phyloP scores from a whole-genome alignment of 2,113 vertebrate species.

The Rafetus swinhoei region DNA sequence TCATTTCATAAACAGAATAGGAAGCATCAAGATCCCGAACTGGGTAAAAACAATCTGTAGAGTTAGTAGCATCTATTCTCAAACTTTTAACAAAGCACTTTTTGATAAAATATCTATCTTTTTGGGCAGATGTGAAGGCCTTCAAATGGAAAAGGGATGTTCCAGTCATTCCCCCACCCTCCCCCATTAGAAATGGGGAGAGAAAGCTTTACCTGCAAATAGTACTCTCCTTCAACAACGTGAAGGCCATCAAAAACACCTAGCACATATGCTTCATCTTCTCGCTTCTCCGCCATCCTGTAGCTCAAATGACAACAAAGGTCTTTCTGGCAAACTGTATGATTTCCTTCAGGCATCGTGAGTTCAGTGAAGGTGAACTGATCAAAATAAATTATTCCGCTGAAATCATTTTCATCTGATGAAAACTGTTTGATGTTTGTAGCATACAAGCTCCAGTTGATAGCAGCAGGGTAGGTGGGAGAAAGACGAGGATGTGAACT shows the following conservation, averaged over 20 bases:
- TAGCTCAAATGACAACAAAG: conserved; percentile 78
- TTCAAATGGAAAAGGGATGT: neutral
- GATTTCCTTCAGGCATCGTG: conserved; percentile 30
- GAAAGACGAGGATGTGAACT: conserved; percentile 56
- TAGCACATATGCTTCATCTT: conserved; percentile 72
- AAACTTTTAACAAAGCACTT: neutral
- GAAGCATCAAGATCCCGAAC: neutral
- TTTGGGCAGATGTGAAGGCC: neutral
- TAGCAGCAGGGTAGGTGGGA: neutral
- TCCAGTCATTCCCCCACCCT: rapidly evolving
- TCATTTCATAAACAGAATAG: neutral
- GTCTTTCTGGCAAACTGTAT: conserved; percentile 74
- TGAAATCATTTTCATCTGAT: conserved; percentile 37
- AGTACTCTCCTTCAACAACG: conserved; percentile 73
- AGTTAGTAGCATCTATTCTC: neutral
- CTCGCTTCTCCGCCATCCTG: conserved; percentile 52
- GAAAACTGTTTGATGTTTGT: neutral
- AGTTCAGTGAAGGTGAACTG: conserved; percentile 70
- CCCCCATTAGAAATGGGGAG: neutral
- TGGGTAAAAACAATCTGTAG: neutral
- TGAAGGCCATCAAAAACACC: conserved; percentile 77
- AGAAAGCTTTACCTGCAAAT: conserved; percentile 73
- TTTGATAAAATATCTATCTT: neutral
- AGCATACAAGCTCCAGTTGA: conserved; percentile 70
- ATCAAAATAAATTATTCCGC: conserved; percentile 70